Evolutionary conservation across 2,888 invertebrate genomes (phyloP).

Genomic region (Caenorhabditis angaria): DNA sequence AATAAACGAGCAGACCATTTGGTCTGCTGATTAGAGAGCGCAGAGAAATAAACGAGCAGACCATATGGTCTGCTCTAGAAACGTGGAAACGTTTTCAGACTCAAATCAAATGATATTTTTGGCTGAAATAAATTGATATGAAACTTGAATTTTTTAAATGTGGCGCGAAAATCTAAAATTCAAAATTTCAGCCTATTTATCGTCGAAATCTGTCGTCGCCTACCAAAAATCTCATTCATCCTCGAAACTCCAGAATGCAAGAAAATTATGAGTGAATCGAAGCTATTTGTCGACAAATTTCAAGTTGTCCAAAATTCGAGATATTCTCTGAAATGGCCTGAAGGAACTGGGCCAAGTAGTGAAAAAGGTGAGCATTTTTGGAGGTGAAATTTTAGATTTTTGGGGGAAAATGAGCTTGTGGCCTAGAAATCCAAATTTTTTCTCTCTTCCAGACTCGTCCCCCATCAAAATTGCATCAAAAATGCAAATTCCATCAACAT

Average conservation of each 20-base stretch:
- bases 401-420: neutral
- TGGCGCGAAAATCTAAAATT: neutral
- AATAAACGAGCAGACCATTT: too few relatives aligned
- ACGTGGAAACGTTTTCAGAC: neutral
- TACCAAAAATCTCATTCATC: neutral
- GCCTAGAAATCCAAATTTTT: neutral
- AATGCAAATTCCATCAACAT: neutral
- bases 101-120: neutral
- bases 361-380: neutral
- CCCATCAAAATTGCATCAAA: neutral
- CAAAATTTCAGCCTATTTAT: neutral
- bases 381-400: neutral
- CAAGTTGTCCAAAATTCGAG: slow-evolving; percentile 8
- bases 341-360: neutral
- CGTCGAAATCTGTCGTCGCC: slow-evolving; percentile 6
- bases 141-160: neutral
- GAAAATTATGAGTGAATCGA: neutral
- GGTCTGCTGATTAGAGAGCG: too few relatives aligned
- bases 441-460: neutral
- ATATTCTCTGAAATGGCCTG: slow-evolving; percentile 8
- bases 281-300: neutral
- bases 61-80: too few relatives aligned
- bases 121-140: neutral
- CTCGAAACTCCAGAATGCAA: neutral
- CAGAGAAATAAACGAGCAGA: too few relatives aligned